phyloP scores from a whole-genome alignment of 2,113 vertebrate species.

The Ophiodon elongatus region DNA sequence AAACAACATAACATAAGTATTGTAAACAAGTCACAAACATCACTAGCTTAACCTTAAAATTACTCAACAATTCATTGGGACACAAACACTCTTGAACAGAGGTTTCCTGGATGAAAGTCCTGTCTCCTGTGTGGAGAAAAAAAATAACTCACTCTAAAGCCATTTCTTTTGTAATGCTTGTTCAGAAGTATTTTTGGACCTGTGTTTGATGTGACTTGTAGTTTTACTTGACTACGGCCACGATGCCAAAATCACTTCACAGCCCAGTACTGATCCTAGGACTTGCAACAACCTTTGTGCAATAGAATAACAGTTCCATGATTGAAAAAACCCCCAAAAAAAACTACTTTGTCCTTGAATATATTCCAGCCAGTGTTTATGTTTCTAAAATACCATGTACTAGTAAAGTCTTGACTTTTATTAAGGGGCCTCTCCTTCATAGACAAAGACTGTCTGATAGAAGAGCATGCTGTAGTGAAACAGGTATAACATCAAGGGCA shows the following conservation, averaged over 20 bases:
- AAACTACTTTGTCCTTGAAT: neutral
- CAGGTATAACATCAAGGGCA: neutral
- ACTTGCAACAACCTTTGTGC: neutral
- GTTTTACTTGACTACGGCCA: neutral
- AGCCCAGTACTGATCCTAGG: neutral
- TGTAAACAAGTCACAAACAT: no score
- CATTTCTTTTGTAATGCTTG: neutral
- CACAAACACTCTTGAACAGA: no score
- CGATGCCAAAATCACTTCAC: neutral
- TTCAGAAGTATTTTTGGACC: neutral
- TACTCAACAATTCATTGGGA: no score
- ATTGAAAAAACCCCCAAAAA: neutral
- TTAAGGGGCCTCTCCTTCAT: neutral
- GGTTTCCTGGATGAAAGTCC: no score
- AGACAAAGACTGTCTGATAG: neutral
- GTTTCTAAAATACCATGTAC: neutral
- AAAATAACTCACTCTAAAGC: no score
- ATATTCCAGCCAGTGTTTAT: neutral
- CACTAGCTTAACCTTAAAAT: no score
- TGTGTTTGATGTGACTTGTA: neutral
- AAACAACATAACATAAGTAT: no score
- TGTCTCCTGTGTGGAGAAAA: no score
- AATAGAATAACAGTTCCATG: neutral
- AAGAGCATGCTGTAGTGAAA: neutral
- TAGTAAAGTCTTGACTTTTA: neutral